Evolutionary conservation across 2,888 invertebrate species (phyloP), one percentile per base, ranked within the genome.

Genomic region (Penaeus monodon): DNA sequence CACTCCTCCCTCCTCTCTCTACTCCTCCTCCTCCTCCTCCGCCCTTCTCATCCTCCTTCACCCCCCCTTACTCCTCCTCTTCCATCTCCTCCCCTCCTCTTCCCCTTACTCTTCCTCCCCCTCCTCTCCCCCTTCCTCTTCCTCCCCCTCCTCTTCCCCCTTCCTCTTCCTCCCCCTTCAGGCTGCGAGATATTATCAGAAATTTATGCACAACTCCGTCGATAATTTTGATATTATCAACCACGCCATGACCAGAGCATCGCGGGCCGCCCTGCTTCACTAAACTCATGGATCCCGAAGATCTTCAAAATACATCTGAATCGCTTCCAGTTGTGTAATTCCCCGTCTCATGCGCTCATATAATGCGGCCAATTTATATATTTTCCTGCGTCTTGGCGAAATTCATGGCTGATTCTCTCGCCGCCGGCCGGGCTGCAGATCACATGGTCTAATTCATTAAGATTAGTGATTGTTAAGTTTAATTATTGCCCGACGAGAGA

Each of bases 201-300:
- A 57, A 77, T 77, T 77, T 77, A 77, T 77, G 49, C 57, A 57
- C 57, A 17, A n/a, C 57, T 77, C 22, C 17, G 33, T 27, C 77
- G 77, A 77, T 77, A 77, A 77, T 77, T 77, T 77, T 77, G 77
- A 77, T 77, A 77, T 77, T 77, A 77, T 77, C 77, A 49, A 29
- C 57, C 7, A 24, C 22, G n/a, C 77, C 77, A 77, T 49, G 49
- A 57, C 77, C 27, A n/a, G 33, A 38, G n/a, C 57, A 6, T 20
- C 57, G 77, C n/a, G n/a, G 77, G 33, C 49, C 24, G 14, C 14
- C n/a, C 77, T n/a, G 77, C 77, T 77, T 38, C 77, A 57, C 49
- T 20, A 24, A 77, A 49, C 27, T 49, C 27, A 77, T 44, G 57
- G 49, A 77, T 57, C n/a, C 57, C 49, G 57, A 24, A 44, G 77